Evolutionary conservation across 2,797 vertebrate genomes (phyloP).

Genomic region (Oreochromis mossambicus): DNA sequence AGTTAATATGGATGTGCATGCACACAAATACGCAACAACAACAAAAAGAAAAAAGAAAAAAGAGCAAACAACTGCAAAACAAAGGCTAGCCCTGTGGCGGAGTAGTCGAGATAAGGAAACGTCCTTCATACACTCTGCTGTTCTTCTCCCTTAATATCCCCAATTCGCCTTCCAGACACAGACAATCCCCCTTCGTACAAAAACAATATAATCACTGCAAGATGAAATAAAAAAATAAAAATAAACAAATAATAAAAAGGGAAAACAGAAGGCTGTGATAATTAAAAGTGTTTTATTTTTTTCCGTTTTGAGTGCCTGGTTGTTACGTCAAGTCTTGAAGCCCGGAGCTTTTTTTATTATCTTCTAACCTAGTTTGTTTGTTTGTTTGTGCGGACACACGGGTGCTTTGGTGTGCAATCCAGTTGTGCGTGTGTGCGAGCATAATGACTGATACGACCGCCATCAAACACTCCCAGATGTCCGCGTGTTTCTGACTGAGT

Average conservation of each 20-base stretch:
- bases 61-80: constrained; percentile 61
- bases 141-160: constrained; percentile 56
- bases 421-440: constrained; percentile 27
- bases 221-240: constrained; percentile 53
- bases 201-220: constrained; percentile 73
- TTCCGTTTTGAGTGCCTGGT: constrained; percentile 47
- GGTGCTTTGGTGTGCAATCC: constrained; percentile 23
- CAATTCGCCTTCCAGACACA: constrained; percentile 68
- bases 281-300: constrained; percentile 75
- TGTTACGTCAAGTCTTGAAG: constrained; percentile 66
- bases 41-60: constrained; percentile 46
- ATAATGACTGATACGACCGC: constrained; percentile 64
- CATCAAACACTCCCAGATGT: constrained; percentile 64
- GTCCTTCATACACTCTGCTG: constrained; percentile 66
- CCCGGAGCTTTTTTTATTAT: constrained; percentile 67
- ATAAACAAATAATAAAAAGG: constrained; percentile 52
- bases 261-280: constrained; percentile 68
- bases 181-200: constrained; percentile 67
- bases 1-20: constrained; percentile 15
- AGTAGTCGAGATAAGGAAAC: constrained; percentile 61
- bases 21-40: background rate
- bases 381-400: constrained; percentile 25
- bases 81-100: constrained; percentile 66
- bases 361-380: constrained; percentile 67
- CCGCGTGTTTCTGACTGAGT: constrained; percentile 50